These are phyloP conservation scores for Fulmarus glacialis DNA, from an alignment of 2,113 vertebrate genomes.

Conservation along the genomic window DNA sequence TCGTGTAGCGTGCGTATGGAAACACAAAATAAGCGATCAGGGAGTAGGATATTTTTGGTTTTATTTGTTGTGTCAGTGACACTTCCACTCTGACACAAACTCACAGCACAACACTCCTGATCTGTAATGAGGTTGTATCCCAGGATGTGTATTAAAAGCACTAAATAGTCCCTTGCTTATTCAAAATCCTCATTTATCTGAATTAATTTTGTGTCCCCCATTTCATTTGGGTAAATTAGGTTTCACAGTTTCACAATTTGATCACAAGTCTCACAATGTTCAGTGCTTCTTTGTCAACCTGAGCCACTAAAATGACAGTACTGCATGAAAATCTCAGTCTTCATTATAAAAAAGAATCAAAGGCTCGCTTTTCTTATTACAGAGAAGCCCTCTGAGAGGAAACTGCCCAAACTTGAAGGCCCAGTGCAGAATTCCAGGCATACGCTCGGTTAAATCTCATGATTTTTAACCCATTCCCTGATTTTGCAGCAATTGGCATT, in stretches of 20 bases:
- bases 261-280: slow-evolving; percentile 46
- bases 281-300: background rate
- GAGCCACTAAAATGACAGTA: background rate
- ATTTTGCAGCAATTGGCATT: background rate
- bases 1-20: slow-evolving; percentile 42
- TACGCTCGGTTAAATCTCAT: background rate
- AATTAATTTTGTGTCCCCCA: slow-evolving; percentile 66
- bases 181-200: slow-evolving; percentile 66
- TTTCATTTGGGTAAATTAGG: slow-evolving; percentile 65
- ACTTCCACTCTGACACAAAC: slow-evolving; percentile 65
- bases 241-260: slow-evolving; percentile 65
- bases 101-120: slow-evolving; percentile 34
- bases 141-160: slow-evolving; percentile 58
- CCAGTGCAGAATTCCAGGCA: background rate
- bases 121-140: slow-evolving; percentile 68
- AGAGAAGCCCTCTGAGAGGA: background rate
- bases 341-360: background rate
- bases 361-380: background rate
- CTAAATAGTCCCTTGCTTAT: slow-evolving; percentile 65
- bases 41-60: slow-evolving; percentile 62
- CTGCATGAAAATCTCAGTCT: background rate
- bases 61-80: slow-evolving; percentile 62
- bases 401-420: background rate
- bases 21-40: slow-evolving; percentile 58
- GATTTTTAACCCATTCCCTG: background rate